phyloP scores from a whole-genome alignment of 2,888 invertebrate genomes.

The Drosophila paucipuncta region DNA sequence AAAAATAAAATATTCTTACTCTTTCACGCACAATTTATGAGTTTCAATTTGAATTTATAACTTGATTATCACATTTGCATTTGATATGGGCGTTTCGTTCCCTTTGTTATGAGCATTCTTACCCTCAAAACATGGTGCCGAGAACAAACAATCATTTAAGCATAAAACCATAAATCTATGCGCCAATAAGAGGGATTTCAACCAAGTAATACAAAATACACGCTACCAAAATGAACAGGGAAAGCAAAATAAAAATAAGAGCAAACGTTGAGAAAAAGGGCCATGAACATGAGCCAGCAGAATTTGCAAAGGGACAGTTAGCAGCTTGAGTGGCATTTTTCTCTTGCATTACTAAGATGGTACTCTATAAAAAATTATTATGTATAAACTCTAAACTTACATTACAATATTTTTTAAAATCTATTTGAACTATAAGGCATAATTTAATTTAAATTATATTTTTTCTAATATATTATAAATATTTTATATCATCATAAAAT shows the following conservation, averaged over 20 bases:
- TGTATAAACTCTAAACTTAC: background rate
- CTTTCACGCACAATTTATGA: slow-evolving; percentile 52
- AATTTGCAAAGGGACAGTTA: slow-evolving; percentile 30
- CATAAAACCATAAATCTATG: slow-evolving; percentile 70
- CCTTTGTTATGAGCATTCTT: slow-evolving; percentile 20
- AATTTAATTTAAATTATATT: too few relatives aligned
- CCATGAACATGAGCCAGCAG: slow-evolving; percentile 40
- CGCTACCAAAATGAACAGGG: slow-evolving; percentile 9
- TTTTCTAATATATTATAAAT: background rate
- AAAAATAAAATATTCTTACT: slow-evolving; percentile 19
- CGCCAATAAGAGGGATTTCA: slow-evolving; percentile 59
- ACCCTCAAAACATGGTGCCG: slow-evolving; percentile 1
- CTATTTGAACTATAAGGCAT: background rate
- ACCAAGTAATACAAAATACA: slow-evolving; percentile 37
- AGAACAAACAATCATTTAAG: slow-evolving; percentile 65
- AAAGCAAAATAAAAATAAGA: slow-evolving; percentile 4
- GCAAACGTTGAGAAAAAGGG: slow-evolving; percentile 4
- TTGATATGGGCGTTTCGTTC: slow-evolving; percentile 26
- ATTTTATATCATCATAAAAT: background rate
- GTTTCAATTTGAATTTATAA: slow-evolving; percentile 69
- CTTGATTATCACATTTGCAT: slow-evolving; percentile 69
- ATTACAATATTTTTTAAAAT: too few relatives aligned
- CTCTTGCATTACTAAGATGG: background rate
- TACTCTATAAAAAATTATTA: slow-evolving; percentile 19
- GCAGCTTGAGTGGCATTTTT: background rate